phyloP scores from a whole-genome alignment of 1,140 invertebrate genomes.

The Brevipalpus yothersi region DNA sequence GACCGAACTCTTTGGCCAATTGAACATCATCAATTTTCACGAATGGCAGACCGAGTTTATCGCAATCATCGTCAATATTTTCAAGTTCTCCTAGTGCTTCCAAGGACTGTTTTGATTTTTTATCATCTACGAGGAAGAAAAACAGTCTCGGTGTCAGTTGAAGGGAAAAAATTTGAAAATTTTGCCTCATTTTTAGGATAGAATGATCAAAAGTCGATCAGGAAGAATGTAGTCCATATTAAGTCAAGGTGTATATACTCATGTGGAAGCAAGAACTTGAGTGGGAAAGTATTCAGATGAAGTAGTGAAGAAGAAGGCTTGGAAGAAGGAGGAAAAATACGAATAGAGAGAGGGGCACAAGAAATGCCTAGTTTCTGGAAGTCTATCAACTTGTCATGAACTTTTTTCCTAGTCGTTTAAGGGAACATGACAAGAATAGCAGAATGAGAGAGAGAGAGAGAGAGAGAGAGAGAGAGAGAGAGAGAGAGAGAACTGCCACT shows the following conservation, averaged over 20 bases:
- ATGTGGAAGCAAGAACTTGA: too few species aligned
- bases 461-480: too few species aligned
- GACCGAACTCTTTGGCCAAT: conserved; percentile 14
- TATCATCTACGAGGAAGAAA: conserved; percentile 16
- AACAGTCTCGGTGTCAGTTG: neutral
- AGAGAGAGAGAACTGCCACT: too few species aligned
- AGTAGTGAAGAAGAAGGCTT: too few species aligned
- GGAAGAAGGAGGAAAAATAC: too few species aligned
- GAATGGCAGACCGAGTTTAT: conserved; percentile 15
- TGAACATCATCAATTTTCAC: conserved; percentile 17
- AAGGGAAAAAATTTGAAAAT: conserved; percentile 12
- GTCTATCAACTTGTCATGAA: too few species aligned
- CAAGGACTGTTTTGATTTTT: conserved; percentile 15
- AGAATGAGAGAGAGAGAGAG: too few species aligned
- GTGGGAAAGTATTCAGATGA: too few species aligned
- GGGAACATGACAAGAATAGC: too few species aligned
- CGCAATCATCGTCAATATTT: conserved; percentile 20
- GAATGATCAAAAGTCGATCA: neutral
- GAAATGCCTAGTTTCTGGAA: too few species aligned
- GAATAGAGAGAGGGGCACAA: too few species aligned
- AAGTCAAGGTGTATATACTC: neutral
- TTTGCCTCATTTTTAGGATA: conserved; percentile 9
- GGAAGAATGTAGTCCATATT: neutral
- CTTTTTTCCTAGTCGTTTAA: too few species aligned
- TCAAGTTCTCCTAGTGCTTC: conserved; percentile 19